Evolutionary conservation across 2,797 vertebrate species (phyloP).

Genomic region (Phaenicophaeus curvirostris): DNA sequence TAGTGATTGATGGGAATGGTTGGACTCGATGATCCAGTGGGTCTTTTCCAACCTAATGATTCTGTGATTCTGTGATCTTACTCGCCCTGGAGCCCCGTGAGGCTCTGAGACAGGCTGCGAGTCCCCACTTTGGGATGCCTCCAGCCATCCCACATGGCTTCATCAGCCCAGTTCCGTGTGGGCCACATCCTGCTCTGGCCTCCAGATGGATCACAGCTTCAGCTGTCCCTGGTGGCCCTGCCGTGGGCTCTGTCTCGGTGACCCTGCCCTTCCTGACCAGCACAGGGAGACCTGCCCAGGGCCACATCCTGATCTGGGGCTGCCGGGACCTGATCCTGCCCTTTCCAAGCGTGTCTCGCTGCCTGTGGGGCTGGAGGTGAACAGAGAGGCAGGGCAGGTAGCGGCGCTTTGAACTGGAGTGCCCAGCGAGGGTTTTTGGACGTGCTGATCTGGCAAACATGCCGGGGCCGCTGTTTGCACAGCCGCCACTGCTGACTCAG

Average conservation of each 20-base stretch:
- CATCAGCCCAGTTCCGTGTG: background rate
- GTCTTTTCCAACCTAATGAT: too few species aligned
- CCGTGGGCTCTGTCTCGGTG: background rate
- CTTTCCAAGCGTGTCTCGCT: accelerated
- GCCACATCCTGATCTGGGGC: background rate
- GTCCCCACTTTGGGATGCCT: accelerated
- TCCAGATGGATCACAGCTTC: accelerated
- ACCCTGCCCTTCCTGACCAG: background rate
- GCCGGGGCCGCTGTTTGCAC: background rate
- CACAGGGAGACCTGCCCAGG: background rate
- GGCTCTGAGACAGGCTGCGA: accelerated
- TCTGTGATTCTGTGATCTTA: too few species aligned
- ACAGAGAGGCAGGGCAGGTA: background rate
- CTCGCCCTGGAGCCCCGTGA: accelerated
- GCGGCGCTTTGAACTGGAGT: background rate
- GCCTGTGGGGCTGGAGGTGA: too few species aligned
- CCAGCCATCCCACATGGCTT: background rate
- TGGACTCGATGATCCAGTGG: too few species aligned
- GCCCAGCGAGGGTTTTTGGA: background rate
- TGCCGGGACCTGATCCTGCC: accelerated
- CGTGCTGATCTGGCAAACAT: background rate
- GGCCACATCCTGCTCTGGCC: background rate
- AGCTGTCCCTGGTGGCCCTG: accelerated
- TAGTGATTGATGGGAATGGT: too few species aligned
- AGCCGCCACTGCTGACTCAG: background rate